A percentile compares a stretch with the other conserved stretches of the same genome.
Evolutionary conservation across 2,797 vertebrate genomes (phyloP).

Genomic region (Garrulus glandarius): DNA sequence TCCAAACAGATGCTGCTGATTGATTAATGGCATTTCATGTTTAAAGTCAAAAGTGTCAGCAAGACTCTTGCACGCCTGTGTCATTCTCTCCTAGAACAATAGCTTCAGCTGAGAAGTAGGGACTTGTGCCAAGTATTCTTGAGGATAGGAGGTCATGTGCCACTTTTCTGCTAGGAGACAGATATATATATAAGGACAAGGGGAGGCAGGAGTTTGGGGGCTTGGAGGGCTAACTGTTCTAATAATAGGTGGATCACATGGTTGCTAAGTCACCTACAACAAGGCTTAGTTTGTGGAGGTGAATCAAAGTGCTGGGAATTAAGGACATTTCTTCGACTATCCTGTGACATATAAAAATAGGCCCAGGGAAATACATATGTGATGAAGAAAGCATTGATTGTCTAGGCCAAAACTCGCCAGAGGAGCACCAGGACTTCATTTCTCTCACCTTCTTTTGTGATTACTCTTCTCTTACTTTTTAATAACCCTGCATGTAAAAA

Average conservation of each 20-base stretch:
- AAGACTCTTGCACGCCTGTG: constrained; percentile 74
- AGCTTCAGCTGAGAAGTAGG: constrained; percentile 73
- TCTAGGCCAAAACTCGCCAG: constrained; percentile 76
- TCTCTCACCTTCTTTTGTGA: constrained; percentile 3
- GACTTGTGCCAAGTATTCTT: constrained; percentile 76
- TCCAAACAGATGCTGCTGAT: constrained; percentile 81
- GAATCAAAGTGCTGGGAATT: constrained; percentile 80
- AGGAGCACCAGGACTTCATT: constrained; percentile 38
- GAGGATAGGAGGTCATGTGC: constrained; percentile 78
- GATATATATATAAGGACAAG: constrained; percentile 75
- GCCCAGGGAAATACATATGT: constrained; percentile 81
- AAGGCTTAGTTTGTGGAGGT: constrained; percentile 80
- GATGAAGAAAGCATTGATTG: constrained; percentile 83
- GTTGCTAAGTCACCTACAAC: constrained; percentile 81
- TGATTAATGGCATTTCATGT: constrained; percentile 82
- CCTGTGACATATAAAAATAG: constrained; percentile 77
- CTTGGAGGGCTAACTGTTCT: constrained; percentile 72
- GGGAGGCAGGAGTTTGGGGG: constrained; percentile 69
- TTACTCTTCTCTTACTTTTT: background rate
- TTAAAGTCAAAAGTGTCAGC: constrained; percentile 85
- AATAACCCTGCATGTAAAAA: background rate
- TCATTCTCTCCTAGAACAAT: constrained; percentile 78
- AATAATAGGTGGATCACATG: constrained; percentile 80
- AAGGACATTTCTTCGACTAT: constrained; percentile 77
- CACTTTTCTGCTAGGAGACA: constrained; percentile 75